Evolutionary conservation across 2,888 invertebrate species (phyloP).

Genomic region (Cryptocephalus moraei): DNA sequence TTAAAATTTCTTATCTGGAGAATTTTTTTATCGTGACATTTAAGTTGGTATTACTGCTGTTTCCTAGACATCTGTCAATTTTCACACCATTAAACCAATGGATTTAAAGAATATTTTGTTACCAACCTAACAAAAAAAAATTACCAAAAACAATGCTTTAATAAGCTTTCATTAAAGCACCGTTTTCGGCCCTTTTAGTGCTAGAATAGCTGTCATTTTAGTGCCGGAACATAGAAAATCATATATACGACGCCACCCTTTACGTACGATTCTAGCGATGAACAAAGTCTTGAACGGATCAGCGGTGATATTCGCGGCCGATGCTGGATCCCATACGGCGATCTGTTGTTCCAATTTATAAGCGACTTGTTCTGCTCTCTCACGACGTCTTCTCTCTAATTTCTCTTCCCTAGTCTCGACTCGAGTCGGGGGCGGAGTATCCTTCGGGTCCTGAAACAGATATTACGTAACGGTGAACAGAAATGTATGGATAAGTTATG

Average conservation of each 20-base stretch:
- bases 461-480: constrained; percentile 1
- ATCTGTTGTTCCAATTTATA: constrained; percentile 98
- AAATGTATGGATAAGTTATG: neutral
- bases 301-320: constrained; percentile 64
- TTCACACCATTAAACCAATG: neutral
- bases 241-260: neutral
- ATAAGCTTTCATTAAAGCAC: no score
- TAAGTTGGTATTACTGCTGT: no score
- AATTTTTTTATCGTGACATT: no score
- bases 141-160: no score
- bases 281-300: constrained; percentile 98
- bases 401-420: constrained; percentile 94
- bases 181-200: no score
- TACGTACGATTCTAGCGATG: constrained; percentile 87
- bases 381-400: constrained; percentile 75
- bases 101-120: neutral
- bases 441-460: constrained; percentile 73
- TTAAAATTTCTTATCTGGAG: no score
- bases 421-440: constrained; percentile 90
- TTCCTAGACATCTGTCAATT: no score
- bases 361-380: constrained; percentile 93
- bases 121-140: no score
- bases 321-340: constrained; percentile 89
- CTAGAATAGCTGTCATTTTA: no score
- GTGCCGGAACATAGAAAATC: no score